A percentile compares a stretch with the other conserved stretches of the same genome.
Conservation (phyloP, 2,113 vertebrate genomes). For the Chamaea fasciata region DNA sequence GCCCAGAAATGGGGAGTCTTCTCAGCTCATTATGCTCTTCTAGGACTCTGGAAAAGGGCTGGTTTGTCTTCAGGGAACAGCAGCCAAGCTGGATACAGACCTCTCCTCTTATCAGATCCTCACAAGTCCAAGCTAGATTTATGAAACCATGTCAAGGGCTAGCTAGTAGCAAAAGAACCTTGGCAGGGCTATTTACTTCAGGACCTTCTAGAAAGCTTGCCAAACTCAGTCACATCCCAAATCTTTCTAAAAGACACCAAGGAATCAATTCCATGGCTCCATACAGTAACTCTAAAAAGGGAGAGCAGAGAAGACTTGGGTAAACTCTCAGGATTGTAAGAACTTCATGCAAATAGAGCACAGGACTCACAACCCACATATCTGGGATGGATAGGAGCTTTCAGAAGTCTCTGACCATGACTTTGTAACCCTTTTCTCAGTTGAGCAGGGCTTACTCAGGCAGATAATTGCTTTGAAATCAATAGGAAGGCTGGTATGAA, state of each 20-base stretch:
- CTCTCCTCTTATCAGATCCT: not conserved
- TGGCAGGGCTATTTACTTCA: not conserved
- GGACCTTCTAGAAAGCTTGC: not conserved
- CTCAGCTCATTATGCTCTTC: not conserved
- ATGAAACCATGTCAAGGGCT: not conserved
- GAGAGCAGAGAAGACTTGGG: not conserved
- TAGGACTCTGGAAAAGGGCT: not conserved
- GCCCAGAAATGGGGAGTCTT: not conserved
- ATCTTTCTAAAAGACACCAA: not conserved
- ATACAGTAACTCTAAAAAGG: not conserved
- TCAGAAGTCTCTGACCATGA: not conserved
- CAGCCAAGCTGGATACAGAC: not conserved
- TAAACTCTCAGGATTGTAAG: not conserved
- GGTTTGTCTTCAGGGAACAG: not conserved
- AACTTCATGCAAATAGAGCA: not conserved
- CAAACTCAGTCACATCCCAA: not conserved
- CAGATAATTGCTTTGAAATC: conserved; percentile 8
- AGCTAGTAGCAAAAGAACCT: not conserved
- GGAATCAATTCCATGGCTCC: not conserved
- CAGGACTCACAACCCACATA: not conserved
- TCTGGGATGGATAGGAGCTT: not conserved
- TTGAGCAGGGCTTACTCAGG: not conserved
- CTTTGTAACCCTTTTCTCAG: not conserved
- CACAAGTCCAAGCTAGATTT: not conserved
- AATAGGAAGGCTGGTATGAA: not conserved